Percentiles rank a stretch among this genome's conserved stretches.
These are phyloP conservation scores for Climacteris rufus DNA, from an alignment of 2,113 vertebrate species.

Conservation along the genomic window DNA sequence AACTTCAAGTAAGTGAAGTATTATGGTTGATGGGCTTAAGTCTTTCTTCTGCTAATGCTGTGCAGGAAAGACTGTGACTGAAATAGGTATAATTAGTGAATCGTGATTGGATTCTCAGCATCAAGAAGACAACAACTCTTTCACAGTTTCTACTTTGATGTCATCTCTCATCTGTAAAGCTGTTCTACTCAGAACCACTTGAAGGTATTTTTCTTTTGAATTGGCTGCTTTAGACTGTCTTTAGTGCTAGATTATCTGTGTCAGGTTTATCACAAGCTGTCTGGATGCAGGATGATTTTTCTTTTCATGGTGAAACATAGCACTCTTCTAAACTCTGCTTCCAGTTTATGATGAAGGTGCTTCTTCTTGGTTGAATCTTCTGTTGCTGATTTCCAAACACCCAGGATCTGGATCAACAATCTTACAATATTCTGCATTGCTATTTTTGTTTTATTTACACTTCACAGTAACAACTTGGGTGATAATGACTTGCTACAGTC, in stretches of 20 bases:
- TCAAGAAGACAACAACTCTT: constrained; percentile 66
- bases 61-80: constrained; percentile 44
- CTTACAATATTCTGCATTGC: background rate
- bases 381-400: constrained; percentile 39
- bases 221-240: constrained; percentile 57
- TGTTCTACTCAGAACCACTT: constrained; percentile 55
- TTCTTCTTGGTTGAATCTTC: constrained; percentile 26
- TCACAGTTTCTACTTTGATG: constrained; percentile 67
- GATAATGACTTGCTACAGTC: constrained; percentile 63
- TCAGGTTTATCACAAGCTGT: constrained; percentile 63
- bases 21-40: constrained; percentile 43
- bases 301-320: constrained; percentile 25
- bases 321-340: constrained; percentile 22
- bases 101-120: constrained; percentile 52
- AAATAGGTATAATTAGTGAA: constrained; percentile 63
- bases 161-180: constrained; percentile 67
- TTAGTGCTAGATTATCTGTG: constrained; percentile 57
- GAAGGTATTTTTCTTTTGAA: constrained; percentile 67
- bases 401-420: constrained; percentile 55
- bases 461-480: constrained; percentile 65
- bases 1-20: constrained; percentile 44
- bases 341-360: constrained; percentile 21
- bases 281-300: constrained; percentile 45
- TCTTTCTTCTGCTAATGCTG: constrained; percentile 49
- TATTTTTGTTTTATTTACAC: constrained; percentile 68